Percentiles rank a stretch among this genome's conserved stretches.
Evolutionary conservation across 1,140 invertebrate genomes (phyloP).

Genomic region (Coboldia fuscipes): DNA sequence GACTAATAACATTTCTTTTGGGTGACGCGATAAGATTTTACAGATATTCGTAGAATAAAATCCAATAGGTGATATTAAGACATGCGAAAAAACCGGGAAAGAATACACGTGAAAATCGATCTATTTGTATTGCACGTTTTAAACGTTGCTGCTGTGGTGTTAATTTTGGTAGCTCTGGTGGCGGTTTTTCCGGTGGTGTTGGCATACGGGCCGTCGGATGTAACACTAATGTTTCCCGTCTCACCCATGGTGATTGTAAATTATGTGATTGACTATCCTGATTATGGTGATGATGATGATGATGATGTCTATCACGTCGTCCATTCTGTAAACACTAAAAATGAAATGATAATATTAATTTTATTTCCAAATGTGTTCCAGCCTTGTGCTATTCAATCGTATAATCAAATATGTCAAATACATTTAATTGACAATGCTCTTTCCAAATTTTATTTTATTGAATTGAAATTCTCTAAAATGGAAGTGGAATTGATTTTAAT

Average conservation of each 20-base stretch:
- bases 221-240: conserved; percentile 15
- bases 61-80: conserved; percentile 75
- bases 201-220: conserved; percentile 13
- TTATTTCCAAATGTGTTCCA: background rate
- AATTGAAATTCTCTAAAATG: background rate
- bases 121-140: conserved; percentile 63
- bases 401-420: background rate
- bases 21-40: conserved; percentile 23
- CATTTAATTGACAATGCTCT: background rate
- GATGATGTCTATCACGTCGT: conserved; percentile 11
- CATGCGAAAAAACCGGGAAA: conserved; percentile 71
- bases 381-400: background rate
- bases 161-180: conserved; percentile 20
- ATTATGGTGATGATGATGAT: background rate
- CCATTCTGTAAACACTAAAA: conserved; percentile 11
- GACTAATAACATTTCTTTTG: no score
- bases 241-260: conserved; percentile 13
- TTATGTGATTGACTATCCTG: background rate
- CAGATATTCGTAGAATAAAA: conserved; percentile 67
- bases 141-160: conserved; percentile 40
- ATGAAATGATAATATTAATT: conserved; percentile 1
- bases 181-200: conserved; percentile 25
- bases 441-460: background rate
- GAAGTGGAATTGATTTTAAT: background rate
- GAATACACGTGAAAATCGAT: conserved; percentile 63